Base-by-base conservation (phyloP, 2,113 vertebrate species). In the Melierax canorus region DNA sequence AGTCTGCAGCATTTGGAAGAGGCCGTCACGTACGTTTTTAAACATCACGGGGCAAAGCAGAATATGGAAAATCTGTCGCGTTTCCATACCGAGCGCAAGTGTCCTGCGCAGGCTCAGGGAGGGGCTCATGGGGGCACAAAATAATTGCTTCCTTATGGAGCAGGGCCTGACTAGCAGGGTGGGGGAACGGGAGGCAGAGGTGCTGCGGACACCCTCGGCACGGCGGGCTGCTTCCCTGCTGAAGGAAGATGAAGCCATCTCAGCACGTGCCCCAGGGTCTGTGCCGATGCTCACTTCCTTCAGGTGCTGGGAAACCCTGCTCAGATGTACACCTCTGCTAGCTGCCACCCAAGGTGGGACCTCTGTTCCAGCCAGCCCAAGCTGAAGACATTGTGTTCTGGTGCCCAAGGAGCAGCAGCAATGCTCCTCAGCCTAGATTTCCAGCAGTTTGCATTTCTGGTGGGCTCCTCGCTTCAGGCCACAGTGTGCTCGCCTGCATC, bases 91-190 rank as follows among this genome's bases (percentile, higher is more conserved):
- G 3, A 94, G 77, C 0, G 0, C 38, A 45, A 96, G 79, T 91
- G 92, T 94, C 96, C 95, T 91, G 95, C 22, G 34, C 96, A 93
- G 76, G 64, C 96, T 96, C 82, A 77, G 90, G 95, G 95, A 96
- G 95, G 92, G 86, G 90, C 94, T 94, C 15, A 0, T 78, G 80
- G 94, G 95, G 97, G 97, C 80, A 94, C 86, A 78, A 88, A 91
- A 85, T 97, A 94, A 95, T 94, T 79, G 91, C 87, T 97, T 95
- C 91, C 95, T 91, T 94, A 91, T 94, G 96, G 92, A 96, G 77
- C 80, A 78, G 53, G 74, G 69, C 82, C 92, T 95, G 90, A 64
- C 71, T 88, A 90, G 83, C 13, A 66, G 88, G 73, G 88, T 90
- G 76, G 58, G 64, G 83, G 80, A 91, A 81, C 39, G 38, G 60